Evolutionary conservation across 2,888 invertebrate genomes (phyloP).

Genomic region (Diaprepes abbreviatus): DNA sequence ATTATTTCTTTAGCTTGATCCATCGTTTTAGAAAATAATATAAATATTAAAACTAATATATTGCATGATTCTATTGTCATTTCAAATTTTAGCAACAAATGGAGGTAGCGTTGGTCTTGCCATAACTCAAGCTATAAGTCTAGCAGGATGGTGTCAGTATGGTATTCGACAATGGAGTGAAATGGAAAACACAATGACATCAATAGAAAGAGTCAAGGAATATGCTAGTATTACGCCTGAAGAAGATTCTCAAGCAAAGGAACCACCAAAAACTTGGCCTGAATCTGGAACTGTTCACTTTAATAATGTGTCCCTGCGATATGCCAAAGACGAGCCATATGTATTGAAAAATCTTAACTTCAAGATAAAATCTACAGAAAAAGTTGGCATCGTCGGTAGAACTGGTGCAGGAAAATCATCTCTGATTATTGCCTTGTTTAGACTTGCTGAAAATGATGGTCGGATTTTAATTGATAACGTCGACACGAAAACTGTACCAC

Average conservation of each 20-base stretch:
- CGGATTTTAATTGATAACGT: too few species aligned
- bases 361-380: slow-evolving; percentile 56
- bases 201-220: slow-evolving; percentile 82
- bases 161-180: slow-evolving; percentile 88
- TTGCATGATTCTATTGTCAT: too few species aligned
- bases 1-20: too few species aligned
- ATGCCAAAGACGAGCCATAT: slow-evolving; percentile 77
- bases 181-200: slow-evolving; percentile 72
- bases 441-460: too few species aligned
- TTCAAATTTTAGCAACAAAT: slow-evolving; percentile 46
- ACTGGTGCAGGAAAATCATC: too few species aligned
- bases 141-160: slow-evolving; percentile 81
- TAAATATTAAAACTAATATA: too few species aligned
- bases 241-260: slow-evolving; percentile 71
- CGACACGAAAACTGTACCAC: slow-evolving; percentile 72
- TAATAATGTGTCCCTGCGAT: slow-evolving; percentile 77
- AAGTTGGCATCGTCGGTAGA: too few species aligned
- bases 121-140: slow-evolving; percentile 62
- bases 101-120: slow-evolving; percentile 65
- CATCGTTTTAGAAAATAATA: too few species aligned
- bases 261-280: slow-evolving; percentile 81
- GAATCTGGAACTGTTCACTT: slow-evolving; percentile 78
- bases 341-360: slow-evolving; percentile 83
- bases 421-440: too few species aligned
- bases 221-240: slow-evolving; percentile 81